These are phyloP conservation scores for Hylaeus anthracinus DNA, from an alignment of 1,140 invertebrate species.

Conservation along the genomic window DNA sequence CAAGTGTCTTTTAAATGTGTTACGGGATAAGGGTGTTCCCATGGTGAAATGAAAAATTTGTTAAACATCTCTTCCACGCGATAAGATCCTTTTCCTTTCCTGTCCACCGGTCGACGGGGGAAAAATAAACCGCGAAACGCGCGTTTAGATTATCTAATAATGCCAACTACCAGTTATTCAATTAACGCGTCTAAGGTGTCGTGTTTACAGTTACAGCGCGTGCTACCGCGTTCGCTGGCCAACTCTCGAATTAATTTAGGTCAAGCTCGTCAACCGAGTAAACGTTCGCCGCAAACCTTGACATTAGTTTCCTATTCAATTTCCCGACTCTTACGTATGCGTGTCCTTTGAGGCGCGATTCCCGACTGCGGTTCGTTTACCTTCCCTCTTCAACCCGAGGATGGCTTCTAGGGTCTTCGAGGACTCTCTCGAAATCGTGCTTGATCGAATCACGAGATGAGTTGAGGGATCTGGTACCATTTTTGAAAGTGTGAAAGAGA, in stretches of 20 bases:
- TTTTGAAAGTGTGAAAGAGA: too few relatives aligned
- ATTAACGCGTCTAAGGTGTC: neutral
- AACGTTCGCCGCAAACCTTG: slow-evolving; percentile 5
- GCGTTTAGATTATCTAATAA: neutral
- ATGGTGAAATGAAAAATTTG: too few relatives aligned
- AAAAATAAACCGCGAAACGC: neutral
- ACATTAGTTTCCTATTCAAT: neutral
- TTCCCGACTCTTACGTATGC: neutral
- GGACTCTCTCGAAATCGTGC: too few relatives aligned
- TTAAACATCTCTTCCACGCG: too few relatives aligned
- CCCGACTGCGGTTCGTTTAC: neutral
- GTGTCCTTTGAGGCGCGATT: neutral
- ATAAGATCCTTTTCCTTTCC: neutral
- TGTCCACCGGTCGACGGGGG: neutral
- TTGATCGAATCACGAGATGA: too few relatives aligned
- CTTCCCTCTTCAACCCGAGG: neutral
- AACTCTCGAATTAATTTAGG: slow-evolving; percentile 2
- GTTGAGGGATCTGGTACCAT: too few relatives aligned
- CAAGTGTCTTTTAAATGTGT: too few relatives aligned
- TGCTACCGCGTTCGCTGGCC: neutral
- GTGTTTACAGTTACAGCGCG: slow-evolving; percentile 15
- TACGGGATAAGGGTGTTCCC: too few relatives aligned
- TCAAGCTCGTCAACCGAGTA: neutral
- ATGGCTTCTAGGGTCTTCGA: neutral
- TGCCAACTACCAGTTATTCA: neutral